These are phyloP conservation scores for Macrotis lagotis DNA, from an alignment of 2,113 vertebrate species.

Conservation along the genomic window DNA sequence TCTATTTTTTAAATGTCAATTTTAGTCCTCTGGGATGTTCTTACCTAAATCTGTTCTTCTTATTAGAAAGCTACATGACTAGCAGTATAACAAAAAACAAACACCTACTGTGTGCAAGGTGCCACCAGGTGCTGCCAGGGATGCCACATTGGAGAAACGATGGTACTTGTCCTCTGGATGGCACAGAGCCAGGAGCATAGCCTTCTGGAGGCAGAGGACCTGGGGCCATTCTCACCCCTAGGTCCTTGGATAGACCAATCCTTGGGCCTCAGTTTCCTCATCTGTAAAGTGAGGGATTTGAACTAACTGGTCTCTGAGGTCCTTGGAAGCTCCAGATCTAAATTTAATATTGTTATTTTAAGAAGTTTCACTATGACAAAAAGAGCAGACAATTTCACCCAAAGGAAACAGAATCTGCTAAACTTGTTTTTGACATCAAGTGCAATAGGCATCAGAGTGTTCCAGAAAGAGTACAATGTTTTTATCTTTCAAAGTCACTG, in stretches of 20 bases:
- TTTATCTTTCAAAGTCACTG: slow-evolving; percentile 18
- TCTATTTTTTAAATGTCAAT: slow-evolving; percentile 30
- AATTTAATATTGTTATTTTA: not conserved
- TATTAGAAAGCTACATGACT: not conserved
- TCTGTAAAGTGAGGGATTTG: not conserved
- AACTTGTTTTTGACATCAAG: not conserved
- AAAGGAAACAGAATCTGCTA: not conserved
- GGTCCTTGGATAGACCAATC: not conserved
- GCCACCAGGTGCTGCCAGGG: not conserved
- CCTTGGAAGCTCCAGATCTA: not conserved
- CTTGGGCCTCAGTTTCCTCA: not conserved
- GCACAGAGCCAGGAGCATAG: not conserved
- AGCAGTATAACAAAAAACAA: not conserved
- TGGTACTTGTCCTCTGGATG: not conserved
- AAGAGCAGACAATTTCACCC: not conserved
- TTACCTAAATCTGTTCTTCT: not conserved
- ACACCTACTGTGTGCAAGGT: not conserved
- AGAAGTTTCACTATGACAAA: not conserved
- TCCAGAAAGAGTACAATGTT: not conserved
- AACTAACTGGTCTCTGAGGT: not conserved
- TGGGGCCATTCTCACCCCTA: not conserved
- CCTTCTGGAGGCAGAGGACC: not conserved
- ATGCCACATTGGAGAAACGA: not conserved
- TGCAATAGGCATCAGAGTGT: not conserved
- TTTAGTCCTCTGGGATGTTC: not conserved